A percentile compares a stretch with the other conserved stretches of the same genome.
phyloP scores from a whole-genome alignment of 2,113 vertebrate species.

The Epinephelus cyanopodus region DNA sequence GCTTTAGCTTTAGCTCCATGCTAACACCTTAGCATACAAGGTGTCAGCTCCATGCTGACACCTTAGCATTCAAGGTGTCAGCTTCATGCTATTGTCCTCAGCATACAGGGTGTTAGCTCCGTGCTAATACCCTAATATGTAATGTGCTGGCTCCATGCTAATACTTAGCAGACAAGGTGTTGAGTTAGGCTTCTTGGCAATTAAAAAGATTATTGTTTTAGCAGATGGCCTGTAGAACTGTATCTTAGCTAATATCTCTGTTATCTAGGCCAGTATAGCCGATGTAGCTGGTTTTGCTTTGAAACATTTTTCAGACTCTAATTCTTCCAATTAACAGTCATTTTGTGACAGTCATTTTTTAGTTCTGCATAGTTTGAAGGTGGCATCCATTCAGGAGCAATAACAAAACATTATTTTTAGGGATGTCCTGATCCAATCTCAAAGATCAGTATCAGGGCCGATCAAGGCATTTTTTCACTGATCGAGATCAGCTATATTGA shows the following conservation, averaged over 20 bases:
- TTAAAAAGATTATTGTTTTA: background rate
- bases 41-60: too few relatives aligned
- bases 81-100: too few relatives aligned
- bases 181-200: slow-evolving; percentile 5
- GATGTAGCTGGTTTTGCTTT: background rate
- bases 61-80: too few relatives aligned
- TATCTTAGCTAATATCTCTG: background rate
- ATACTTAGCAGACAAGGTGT: background rate
- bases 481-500: too few relatives aligned
- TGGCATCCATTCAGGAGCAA: background rate
- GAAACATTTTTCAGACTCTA: background rate
- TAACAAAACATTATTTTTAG: background rate
- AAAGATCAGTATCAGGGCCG: too few relatives aligned
- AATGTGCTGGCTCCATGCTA: too few relatives aligned
- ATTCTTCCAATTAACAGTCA: background rate
- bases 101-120: too few relatives aligned
- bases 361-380: background rate
- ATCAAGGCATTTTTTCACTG: too few relatives aligned
- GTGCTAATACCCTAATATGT: too few relatives aligned
- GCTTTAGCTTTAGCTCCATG: slow-evolving; percentile 2
- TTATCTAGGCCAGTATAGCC: background rate
- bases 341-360: background rate
- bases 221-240: background rate
- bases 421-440: too few relatives aligned
- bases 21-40: slow-evolving; percentile 20